Conservation (phyloP, 2,888 invertebrate genomes). For the Drosophila incognita region DNA sequence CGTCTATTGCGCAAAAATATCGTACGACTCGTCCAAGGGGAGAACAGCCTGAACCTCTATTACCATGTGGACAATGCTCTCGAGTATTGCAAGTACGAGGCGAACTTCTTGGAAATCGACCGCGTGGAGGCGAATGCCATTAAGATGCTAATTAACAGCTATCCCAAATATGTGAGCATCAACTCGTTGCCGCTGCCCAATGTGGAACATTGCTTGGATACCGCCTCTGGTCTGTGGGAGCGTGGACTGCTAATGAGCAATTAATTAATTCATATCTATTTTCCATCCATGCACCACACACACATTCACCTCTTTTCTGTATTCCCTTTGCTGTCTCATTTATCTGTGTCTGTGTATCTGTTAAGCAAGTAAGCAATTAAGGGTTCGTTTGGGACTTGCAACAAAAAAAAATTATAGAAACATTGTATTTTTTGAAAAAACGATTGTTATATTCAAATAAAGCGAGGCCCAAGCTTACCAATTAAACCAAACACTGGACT, state of each 20-base stretch:
- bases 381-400: neutral
- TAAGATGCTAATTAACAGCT: constrained; percentile 89
- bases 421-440: neutral
- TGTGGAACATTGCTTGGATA: constrained; percentile 88
- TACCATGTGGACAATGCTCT: constrained; percentile 94
- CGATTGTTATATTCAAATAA: neutral
- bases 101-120: constrained; percentile 91
- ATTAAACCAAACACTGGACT: neutral
- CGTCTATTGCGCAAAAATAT: constrained; percentile 87
- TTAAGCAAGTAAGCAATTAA: neutral
- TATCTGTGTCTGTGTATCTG: neutral
- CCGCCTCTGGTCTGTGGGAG: constrained; percentile 92
- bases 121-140: constrained; percentile 89
- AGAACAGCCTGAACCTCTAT: constrained; percentile 88
- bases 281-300: neutral
- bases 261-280: neutral
- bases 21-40: constrained; percentile 87
- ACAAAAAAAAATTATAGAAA: neutral
- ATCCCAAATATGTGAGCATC: constrained; percentile 91
- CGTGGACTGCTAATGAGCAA: constrained; percentile 89
- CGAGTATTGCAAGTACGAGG: constrained; percentile 93
- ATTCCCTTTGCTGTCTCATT: neutral
- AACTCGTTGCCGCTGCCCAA: constrained; percentile 89
- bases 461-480: neutral
- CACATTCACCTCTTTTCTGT: neutral